These are phyloP conservation scores for Cettia cetti DNA, from an alignment of 2,113 vertebrate genomes.

Conservation along the genomic window DNA sequence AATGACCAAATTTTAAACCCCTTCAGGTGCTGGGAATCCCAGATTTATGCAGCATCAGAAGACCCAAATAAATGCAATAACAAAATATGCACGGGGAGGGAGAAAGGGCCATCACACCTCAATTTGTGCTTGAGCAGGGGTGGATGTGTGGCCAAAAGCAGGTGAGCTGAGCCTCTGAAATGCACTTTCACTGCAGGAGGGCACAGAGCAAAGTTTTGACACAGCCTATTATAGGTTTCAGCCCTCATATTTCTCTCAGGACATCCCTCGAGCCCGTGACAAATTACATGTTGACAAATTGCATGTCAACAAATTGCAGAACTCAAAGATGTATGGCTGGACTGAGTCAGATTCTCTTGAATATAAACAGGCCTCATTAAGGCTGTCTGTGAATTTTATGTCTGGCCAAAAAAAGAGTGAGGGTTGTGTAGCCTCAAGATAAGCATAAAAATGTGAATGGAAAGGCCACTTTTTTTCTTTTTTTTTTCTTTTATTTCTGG, in stretches of 20 bases:
- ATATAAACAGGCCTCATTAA: slow-evolving; percentile 3
- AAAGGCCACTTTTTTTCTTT: neutral
- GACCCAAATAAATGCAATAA: neutral
- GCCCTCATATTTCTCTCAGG: neutral
- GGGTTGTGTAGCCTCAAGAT: neutral
- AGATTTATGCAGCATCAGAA: neutral
- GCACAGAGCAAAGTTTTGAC: neutral
- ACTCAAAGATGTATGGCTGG: neutral
- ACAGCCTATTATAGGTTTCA: neutral
- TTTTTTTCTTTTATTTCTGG: no score
- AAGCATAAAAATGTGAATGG: neutral
- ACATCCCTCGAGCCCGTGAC: neutral
- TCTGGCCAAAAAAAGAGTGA: neutral
- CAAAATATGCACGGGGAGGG: rapidly evolving
- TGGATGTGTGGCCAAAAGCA: neutral
- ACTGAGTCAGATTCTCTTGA: neutral
- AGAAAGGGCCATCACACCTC: neutral
- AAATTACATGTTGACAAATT: neutral
- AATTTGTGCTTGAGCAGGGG: rapidly evolving
- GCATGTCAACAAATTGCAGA: neutral
- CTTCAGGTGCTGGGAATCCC: neutral
- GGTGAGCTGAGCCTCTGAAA: neutral
- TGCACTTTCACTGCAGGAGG: neutral
- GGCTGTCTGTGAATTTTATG: neutral
- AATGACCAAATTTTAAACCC: neutral